Conservation (phyloP, 2,113 vertebrate species). For the Pluvianellus socialis region DNA sequence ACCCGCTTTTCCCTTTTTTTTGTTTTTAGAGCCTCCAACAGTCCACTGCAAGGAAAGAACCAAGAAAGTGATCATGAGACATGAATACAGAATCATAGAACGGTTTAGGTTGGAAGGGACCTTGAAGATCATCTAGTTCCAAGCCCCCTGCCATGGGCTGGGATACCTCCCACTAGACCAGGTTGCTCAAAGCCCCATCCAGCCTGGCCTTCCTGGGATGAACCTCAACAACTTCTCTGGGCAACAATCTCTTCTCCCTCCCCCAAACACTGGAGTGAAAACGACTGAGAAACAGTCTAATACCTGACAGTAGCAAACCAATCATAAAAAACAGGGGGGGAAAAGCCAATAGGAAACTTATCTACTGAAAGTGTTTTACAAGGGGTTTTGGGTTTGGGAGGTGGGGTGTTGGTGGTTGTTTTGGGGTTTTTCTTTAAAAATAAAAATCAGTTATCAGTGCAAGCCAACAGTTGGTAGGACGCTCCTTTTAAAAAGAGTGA, state of each 20-base stretch:
- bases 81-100: background rate
- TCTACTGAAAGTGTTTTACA: background rate
- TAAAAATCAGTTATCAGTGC: background rate
- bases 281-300: background rate
- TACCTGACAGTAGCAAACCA: background rate
- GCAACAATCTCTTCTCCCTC: background rate
- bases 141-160: too few relatives aligned
- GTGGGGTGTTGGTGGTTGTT: background rate
- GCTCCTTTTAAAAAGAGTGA: background rate
- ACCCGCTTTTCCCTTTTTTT: slow-evolving; percentile 91
- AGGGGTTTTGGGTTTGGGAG: background rate
- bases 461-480: background rate
- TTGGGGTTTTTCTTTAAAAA: background rate
- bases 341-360: background rate
- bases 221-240: too few relatives aligned
- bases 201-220: too few relatives aligned
- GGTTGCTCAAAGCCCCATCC: too few relatives aligned
- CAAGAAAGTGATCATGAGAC: background rate
- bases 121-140: too few relatives aligned
- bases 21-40: slow-evolving; percentile 95
- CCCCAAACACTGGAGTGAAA: background rate
- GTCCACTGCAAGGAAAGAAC: slow-evolving; percentile 86
- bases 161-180: too few relatives aligned
- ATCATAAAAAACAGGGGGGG: background rate
- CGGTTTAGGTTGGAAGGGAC: too few relatives aligned